Evolutionary conservation across 1,140 invertebrate species (phyloP).

Genomic region (Saxidomus purpurata): DNA sequence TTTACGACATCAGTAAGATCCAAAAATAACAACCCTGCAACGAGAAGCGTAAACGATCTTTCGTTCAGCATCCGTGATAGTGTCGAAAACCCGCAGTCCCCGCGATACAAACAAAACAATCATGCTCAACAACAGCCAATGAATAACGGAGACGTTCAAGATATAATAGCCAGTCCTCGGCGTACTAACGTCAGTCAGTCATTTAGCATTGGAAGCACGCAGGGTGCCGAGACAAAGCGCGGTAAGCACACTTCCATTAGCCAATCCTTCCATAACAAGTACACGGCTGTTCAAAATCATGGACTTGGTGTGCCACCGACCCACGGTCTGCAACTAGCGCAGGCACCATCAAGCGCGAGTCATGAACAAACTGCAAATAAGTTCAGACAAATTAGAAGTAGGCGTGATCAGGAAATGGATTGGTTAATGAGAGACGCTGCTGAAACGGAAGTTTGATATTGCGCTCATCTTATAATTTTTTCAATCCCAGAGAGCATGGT

Average conservation of each 20-base stretch:
- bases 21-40: slow-evolving; percentile 5
- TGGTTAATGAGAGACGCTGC: slow-evolving; percentile 65
- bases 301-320: neutral
- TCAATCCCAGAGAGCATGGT: too few species aligned
- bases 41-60: slow-evolving; percentile 35
- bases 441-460: slow-evolving; percentile 60
- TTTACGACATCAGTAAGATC: neutral
- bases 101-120: neutral
- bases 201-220: neutral
- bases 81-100: neutral
- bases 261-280: slow-evolving; percentile 24
- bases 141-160: neutral
- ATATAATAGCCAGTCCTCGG: neutral
- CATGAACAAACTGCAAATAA: slow-evolving; percentile 16
- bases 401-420: slow-evolving; percentile 61
- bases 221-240: neutral
- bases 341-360: neutral
- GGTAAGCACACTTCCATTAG: neutral
- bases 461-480: too few species aligned
- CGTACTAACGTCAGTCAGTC: slow-evolving; percentile 5
- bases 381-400: slow-evolving; percentile 16
- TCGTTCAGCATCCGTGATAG: slow-evolving; percentile 33
- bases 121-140: neutral
- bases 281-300: neutral
- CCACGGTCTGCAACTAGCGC: neutral